These are phyloP conservation scores for Hyalella azteca DNA, from an alignment of 2,888 invertebrate genomes.

Conservation along the genomic window DNA sequence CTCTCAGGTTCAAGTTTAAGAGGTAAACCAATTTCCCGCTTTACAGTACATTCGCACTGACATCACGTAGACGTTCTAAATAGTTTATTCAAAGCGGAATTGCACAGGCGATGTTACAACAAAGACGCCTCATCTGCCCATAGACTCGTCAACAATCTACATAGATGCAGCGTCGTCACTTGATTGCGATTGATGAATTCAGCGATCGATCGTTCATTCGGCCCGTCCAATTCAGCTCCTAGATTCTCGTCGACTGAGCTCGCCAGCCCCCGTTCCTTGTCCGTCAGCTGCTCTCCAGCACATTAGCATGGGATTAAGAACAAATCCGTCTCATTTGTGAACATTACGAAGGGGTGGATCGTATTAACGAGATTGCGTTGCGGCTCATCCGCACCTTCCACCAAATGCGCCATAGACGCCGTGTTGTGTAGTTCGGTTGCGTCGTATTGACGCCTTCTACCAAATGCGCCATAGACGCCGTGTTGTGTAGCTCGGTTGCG, in stretches of 20 bases:
- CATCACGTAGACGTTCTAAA: too few species aligned
- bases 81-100: too few species aligned
- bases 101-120: neutral
- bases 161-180: neutral
- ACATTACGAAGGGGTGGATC: constrained; percentile 23
- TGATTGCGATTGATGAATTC: neutral
- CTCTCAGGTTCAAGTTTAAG: too few species aligned
- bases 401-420: too few species aligned
- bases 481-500: too few species aligned
- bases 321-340: constrained; percentile 30
- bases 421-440: too few species aligned
- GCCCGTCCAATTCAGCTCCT: constrained; percentile 4
- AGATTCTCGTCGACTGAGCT: neutral
- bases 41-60: too few species aligned
- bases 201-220: neutral
- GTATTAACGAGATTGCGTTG: constrained; percentile 28
- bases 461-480: too few species aligned
- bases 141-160: neutral
- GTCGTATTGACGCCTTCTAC: too few species aligned
- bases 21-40: too few species aligned
- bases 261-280: neutral
- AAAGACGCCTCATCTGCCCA: neutral
- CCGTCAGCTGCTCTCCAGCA: constrained; percentile 19
- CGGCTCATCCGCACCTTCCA: neutral
- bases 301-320: constrained; percentile 36